Evolutionary conservation across 2,888 invertebrate species (phyloP), one percentile per base, ranked within the genome.

Genomic region (Coenonympha arcania): DNA sequence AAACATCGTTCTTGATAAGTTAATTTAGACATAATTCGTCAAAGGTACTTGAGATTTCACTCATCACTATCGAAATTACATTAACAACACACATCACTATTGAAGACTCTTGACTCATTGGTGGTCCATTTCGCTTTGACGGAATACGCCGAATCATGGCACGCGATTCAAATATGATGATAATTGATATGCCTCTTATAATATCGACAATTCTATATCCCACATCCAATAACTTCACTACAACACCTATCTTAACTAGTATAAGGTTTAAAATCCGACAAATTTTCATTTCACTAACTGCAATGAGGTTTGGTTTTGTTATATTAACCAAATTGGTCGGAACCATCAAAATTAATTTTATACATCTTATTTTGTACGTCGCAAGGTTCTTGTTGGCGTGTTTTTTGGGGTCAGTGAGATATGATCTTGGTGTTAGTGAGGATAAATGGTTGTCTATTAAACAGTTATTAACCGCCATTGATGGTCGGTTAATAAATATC

Each of bases 161-260:
- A 84, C 82, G 82, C 83, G 84, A 79, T 82, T 82, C 80, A 73
- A 79, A 80, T 80, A 76, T 74, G 77, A 77, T 74, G 77, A 85
- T n/a, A n/a, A n/a, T n/a, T n/a, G n/a, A n/a, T 85, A 82, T 76
- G 79, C 80, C 78, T 79, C 76, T 81, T 73, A 75, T 69, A 66
- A 64, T 65, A 55, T 57, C 48, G 48, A 62, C 63, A 52, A 63
- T 45, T n/a, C 56, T 8, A 57, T 54, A 58, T 60, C 48, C 49
- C 47, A 52, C 55, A 52, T 57, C 41, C 37, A 36, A 39, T 22
- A 42, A 44, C 50, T 55, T 40, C 48, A 24, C 18, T 5, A 6
- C n/a, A 41, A 20, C 8, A 28, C 45, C 50, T 60, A 60, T 34
- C 13, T 9, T 13, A 16, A 43, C 0, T 3, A n/a, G 0, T 0